A percentile compares a stretch with the other conserved stretches of the same genome.
Evolutionary conservation across 2,888 invertebrate genomes (phyloP).

Genomic region (Thymelicus sylvestris): DNA sequence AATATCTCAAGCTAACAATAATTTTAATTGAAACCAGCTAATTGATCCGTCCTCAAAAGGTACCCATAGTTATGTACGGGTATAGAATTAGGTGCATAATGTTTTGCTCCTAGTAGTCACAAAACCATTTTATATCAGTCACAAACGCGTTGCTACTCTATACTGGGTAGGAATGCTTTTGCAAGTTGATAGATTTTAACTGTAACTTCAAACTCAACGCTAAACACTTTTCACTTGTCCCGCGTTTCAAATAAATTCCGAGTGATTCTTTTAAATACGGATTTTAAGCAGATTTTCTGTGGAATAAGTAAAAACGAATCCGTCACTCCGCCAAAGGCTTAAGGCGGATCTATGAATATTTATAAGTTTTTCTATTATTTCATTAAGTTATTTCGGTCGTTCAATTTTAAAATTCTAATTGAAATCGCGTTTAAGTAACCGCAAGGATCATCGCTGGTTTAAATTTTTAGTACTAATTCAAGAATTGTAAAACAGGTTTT

Average conservation of each 20-base stretch:
- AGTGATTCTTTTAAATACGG: conserved; percentile 84
- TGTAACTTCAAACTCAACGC: conserved; percentile 37
- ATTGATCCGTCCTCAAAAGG: too few relatives aligned
- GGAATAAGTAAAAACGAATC: conserved; percentile 84
- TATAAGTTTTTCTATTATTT: conserved; percentile 84
- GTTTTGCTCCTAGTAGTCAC: too few relatives aligned
- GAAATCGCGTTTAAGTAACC: conserved; percentile 24
- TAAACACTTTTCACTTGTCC: conserved; percentile 45
- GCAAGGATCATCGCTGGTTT: conserved; percentile 17
- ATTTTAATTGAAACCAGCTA: too few relatives aligned
- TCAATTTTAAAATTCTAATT: conserved; percentile 38
- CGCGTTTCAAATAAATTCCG: conserved; percentile 76
- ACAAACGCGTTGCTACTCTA: too few relatives aligned
- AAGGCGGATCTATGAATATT: conserved; percentile 78
- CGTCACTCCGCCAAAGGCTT: conserved; percentile 81
- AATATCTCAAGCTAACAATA: too few relatives aligned
- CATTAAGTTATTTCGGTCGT: conserved; percentile 62
- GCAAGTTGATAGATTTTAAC: too few relatives aligned
- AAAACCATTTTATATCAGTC: too few relatives aligned
- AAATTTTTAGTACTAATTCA: conserved; percentile 15
- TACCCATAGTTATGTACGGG: too few relatives aligned
- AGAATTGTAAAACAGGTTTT: conserved; percentile 9
- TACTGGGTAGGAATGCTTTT: too few relatives aligned
- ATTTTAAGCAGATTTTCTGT: conserved; percentile 85
- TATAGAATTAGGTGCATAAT: too few relatives aligned